Evolutionary conservation across 2,888 invertebrate genomes (phyloP).

Genomic region (Eupsilia transversa): DNA sequence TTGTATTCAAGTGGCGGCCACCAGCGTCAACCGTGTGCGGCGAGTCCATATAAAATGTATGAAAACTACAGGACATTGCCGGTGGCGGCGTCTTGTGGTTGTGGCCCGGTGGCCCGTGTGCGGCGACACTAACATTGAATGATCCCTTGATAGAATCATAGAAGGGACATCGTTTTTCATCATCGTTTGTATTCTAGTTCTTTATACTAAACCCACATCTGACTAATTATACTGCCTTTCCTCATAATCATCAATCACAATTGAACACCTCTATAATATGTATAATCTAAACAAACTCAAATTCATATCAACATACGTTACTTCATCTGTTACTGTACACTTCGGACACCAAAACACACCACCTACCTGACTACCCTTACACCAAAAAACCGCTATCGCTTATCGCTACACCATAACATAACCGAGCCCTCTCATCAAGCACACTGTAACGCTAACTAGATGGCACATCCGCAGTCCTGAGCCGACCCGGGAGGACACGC

Average conservation of each 20-base stretch:
- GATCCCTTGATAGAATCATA: too few species aligned
- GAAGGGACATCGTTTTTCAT: too few species aligned
- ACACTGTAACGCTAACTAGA: conserved; percentile 62
- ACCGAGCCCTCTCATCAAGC: conserved; percentile 33
- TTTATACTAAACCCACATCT: background rate
- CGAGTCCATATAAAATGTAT: too few species aligned
- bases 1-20: too few species aligned
- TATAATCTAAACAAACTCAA: conserved; percentile 3
- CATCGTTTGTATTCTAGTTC: too few species aligned
- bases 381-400: conserved; percentile 21
- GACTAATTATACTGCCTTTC: background rate
- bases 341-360: background rate
- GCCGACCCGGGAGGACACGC: conserved; percentile 81
- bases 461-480: conserved; percentile 80
- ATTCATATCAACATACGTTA: too few species aligned
- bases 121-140: too few species aligned
- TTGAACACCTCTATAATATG: background rate
- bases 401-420: conserved; percentile 28
- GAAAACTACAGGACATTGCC: too few species aligned
- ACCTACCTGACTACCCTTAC: background rate
- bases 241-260: background rate
- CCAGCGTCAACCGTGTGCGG: too few species aligned
- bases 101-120: too few species aligned
- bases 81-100: too few species aligned
- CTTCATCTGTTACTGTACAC: background rate